Evolutionary conservation across 2,113 vertebrate species (phyloP).

Genomic region (Symphodus melops): DNA sequence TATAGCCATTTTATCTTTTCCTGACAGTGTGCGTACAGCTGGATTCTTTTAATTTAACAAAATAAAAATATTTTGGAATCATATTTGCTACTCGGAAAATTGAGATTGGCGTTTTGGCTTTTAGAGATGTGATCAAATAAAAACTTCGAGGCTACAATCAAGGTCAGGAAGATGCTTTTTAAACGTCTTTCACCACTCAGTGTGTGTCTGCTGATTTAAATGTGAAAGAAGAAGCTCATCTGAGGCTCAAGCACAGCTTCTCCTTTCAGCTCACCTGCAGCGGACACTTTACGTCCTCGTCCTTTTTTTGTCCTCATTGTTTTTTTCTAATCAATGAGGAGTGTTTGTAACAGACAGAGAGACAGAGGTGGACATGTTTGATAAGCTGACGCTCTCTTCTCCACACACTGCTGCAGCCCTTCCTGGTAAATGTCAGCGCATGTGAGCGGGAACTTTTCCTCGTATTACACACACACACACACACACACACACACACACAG

Average conservation of each 20-base stretch:
- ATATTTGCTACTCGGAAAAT: too few relatives aligned
- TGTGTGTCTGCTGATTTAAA: background rate
- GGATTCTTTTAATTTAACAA: too few relatives aligned
- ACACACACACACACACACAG: constrained; percentile 26
- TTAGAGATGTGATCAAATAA: background rate
- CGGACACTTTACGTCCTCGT: background rate
- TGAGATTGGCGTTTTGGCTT: background rate
- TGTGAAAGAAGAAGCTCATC: background rate
- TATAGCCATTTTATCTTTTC: background rate
- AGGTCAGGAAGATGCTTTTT: background rate
- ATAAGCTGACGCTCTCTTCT: background rate
- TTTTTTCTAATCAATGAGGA: background rate
- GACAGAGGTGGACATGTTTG: background rate
- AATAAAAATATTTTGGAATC: too few relatives aligned
- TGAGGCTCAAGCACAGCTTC: background rate
- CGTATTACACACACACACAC: constrained; percentile 26
- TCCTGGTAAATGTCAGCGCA: constrained; percentile 55
- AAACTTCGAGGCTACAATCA: background rate
- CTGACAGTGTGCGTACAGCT: too few relatives aligned
- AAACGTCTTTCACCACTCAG: background rate
- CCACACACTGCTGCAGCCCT: constrained; percentile 9
- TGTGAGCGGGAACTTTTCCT: constrained; percentile 46
- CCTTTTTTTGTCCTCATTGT: background rate
- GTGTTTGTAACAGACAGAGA: background rate
- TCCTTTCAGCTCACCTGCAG: too few relatives aligned